phyloP scores from a whole-genome alignment of 2,113 vertebrate species.

The Telmatochromis sp. region DNA sequence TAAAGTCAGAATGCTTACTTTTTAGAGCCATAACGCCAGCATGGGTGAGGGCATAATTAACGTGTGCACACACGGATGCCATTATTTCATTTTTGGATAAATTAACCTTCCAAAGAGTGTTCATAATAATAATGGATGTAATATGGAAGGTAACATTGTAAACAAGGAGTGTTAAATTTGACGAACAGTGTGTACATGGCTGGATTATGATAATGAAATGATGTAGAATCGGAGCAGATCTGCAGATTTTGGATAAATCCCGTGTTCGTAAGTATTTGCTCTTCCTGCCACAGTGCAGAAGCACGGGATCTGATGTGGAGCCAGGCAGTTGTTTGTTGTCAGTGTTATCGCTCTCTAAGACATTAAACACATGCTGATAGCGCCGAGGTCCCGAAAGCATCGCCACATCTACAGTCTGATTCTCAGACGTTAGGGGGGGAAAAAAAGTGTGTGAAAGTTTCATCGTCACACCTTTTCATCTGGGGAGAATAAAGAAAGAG shows the following conservation, averaged over 20 bases:
- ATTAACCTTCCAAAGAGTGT: background rate
- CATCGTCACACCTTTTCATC: background rate
- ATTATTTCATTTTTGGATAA: background rate
- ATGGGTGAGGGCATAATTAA: background rate
- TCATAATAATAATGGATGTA: background rate
- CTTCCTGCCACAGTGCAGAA: background rate
- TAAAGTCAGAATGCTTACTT: background rate
- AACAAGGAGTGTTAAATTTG: background rate
- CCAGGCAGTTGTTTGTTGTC: background rate
- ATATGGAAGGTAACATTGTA: background rate
- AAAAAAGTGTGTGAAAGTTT: background rate
- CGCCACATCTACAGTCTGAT: background rate
- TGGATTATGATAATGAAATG: background rate
- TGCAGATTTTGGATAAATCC: background rate
- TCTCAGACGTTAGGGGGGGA: fast-evolving
- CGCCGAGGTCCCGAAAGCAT: background rate
- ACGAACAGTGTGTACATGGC: too few species aligned
- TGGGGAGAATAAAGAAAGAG: background rate
- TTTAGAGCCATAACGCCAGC: background rate
- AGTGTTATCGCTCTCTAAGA: background rate
- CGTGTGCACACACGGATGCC: background rate
- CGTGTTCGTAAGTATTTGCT: background rate
- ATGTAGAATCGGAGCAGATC: background rate
- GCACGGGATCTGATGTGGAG: background rate
- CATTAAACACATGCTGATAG: background rate